Percentiles rank a stretch among this genome's conserved stretches.
phyloP scores from a whole-genome alignment of 2,888 invertebrate species.

The Callyntrura sp. region DNA sequence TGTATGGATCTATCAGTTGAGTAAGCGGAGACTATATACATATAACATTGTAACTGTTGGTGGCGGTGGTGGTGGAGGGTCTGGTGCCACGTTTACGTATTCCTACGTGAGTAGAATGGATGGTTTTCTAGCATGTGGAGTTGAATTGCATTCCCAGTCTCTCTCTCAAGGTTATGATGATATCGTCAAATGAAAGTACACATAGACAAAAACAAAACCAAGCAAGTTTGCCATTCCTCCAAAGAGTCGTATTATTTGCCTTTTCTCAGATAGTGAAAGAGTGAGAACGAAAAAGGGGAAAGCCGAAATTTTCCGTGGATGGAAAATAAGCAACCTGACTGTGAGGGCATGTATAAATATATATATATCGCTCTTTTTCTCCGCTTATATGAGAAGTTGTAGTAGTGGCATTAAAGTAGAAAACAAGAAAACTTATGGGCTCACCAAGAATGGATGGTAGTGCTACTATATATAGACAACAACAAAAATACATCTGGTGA shows the following conservation, averaged over 20 bases:
- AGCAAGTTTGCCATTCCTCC: slow-evolving; percentile 70
- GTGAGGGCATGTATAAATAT: neutral
- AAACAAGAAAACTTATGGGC: slow-evolving; percentile 74
- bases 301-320: slow-evolving; percentile 56
- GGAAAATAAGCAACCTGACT: neutral
- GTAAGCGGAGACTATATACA: neutral
- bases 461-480: slow-evolving; percentile 24
- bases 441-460: slow-evolving; percentile 63
- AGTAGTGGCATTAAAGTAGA: slow-evolving; percentile 56
- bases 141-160: slow-evolving; percentile 59
- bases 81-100: slow-evolving; percentile 63
- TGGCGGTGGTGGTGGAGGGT: slow-evolving; percentile 30
- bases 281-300: slow-evolving; percentile 51
- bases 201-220: slow-evolving; percentile 17
- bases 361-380: neutral
- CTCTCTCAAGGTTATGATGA: slow-evolving; percentile 75
- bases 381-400: neutral
- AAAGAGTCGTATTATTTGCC: slow-evolving; percentile 68
- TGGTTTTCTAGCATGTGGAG: slow-evolving; percentile 58
- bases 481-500: slow-evolving; percentile 31
- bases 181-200: slow-evolving; percentile 71
- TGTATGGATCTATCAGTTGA: slow-evolving; percentile 1
- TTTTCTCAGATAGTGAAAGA: slow-evolving; percentile 11
- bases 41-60: slow-evolving; percentile 25
- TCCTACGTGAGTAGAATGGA: slow-evolving; percentile 63